Percentiles rank a stretch among this genome's conserved stretches.
These are phyloP conservation scores for Sisyra terminalis DNA, from an alignment of 2,888 invertebrate species.

Conservation along the genomic window DNA sequence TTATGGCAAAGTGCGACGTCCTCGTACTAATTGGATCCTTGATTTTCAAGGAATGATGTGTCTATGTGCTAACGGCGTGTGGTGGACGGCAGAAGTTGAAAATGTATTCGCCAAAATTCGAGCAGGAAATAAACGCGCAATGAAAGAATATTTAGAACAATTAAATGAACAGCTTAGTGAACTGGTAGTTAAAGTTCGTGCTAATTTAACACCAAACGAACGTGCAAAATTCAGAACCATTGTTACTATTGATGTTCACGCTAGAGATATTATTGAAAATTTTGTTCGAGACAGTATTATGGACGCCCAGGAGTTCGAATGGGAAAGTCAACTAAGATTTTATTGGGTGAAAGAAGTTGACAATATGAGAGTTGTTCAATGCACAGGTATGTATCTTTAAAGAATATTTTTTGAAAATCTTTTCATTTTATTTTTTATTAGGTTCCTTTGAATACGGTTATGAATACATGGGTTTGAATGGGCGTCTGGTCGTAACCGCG, in stretches of 20 bases:
- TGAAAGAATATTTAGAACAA: slow-evolving; percentile 74
- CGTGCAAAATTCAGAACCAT: slow-evolving; percentile 77
- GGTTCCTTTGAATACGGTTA: slow-evolving; percentile 84
- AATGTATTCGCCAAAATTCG: slow-evolving; percentile 62
- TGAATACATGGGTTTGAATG: slow-evolving; percentile 90
- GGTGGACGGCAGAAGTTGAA: slow-evolving; percentile 94
- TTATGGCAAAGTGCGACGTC: slow-evolving; percentile 55
- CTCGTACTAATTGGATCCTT: slow-evolving; percentile 74
- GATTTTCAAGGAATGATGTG: slow-evolving; percentile 57
- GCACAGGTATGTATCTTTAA: slow-evolving; percentile 37
- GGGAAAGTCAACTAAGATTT: slow-evolving; percentile 87
- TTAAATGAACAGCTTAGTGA: slow-evolving; percentile 72
- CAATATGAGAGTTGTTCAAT: slow-evolving; percentile 68
- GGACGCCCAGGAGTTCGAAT: slow-evolving; percentile 73
- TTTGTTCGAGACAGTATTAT: slow-evolving; percentile 69
- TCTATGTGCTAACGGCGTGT: slow-evolving; percentile 33
- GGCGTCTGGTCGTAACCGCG: slow-evolving; percentile 80
- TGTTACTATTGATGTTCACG: slow-evolving; percentile 82
- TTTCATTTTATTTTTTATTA: slow-evolving; percentile 14
- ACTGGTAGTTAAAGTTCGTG: slow-evolving; percentile 58
- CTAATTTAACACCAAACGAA: slow-evolving; percentile 62
- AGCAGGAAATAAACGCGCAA: slow-evolving; percentile 65
- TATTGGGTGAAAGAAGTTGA: slow-evolving; percentile 77
- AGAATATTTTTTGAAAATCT: not conserved
- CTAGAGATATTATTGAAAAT: slow-evolving; percentile 74